A percentile compares a stretch with the other conserved stretches of the same genome.
Conservation (phyloP, 2,113 vertebrate species). For the Gallinago media region DNA sequence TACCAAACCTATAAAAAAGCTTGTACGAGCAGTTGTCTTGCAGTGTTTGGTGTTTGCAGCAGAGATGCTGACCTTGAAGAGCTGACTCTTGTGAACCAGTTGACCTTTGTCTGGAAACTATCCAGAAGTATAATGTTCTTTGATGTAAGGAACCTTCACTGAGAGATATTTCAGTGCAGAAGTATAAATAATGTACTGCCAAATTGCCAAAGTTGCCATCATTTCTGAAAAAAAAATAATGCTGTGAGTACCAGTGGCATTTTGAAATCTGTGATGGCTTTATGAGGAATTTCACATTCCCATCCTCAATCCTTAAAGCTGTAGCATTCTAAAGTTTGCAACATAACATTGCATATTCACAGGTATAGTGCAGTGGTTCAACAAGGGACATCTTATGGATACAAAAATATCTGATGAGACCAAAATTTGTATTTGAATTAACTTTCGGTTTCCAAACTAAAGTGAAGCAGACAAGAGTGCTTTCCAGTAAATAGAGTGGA, state of each 20-base stretch:
- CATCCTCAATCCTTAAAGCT: not conserved
- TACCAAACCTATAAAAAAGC: not conserved
- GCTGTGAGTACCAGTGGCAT: not conserved
- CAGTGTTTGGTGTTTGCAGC: not conserved
- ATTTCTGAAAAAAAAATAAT: not conserved
- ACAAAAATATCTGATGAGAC: not conserved
- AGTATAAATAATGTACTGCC: not conserved
- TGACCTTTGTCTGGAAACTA: not conserved
- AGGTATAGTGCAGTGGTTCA: not conserved
- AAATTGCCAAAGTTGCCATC: not conserved
- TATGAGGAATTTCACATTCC: not conserved
- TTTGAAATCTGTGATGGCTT: not conserved
- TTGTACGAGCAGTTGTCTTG: rapidly evolving
- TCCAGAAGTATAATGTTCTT: not conserved
- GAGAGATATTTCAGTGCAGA: not conserved
- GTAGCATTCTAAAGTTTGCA: not conserved
- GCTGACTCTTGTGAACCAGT: not conserved
- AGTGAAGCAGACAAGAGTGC: not conserved
- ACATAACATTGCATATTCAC: not conserved
- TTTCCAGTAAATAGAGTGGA: not conserved
- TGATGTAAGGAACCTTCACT: not conserved
- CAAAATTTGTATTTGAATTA: not conserved
- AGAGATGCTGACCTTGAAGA: not conserved
- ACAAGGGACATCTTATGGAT: not conserved
- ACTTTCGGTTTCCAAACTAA: not conserved